Percentiles rank a stretch among this genome's conserved stretches.
Evolutionary conservation across 2,113 vertebrate genomes (phyloP).

Genomic region (Manacus vitellinus): DNA sequence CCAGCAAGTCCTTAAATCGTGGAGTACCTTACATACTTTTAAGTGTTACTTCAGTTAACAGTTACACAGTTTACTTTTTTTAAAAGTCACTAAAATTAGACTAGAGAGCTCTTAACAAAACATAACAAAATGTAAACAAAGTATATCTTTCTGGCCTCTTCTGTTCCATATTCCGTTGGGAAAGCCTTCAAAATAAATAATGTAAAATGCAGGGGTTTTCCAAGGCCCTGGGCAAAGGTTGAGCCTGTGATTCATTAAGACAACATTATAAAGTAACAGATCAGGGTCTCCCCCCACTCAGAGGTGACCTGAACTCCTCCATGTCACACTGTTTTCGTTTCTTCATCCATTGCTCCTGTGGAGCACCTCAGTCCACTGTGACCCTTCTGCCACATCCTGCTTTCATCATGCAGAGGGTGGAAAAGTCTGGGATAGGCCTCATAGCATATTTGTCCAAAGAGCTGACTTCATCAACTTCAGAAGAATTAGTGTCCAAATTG

Average conservation of each 20-base stretch:
- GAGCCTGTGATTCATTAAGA: background rate
- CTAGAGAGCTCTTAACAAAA: background rate
- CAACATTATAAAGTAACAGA: background rate
- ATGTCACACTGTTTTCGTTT: background rate
- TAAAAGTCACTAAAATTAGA: background rate
- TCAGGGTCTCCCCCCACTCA: background rate
- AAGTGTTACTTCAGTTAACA: background rate
- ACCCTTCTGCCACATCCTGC: background rate
- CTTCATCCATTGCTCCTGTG: background rate
- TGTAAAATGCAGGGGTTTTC: background rate
- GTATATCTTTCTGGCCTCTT: background rate
- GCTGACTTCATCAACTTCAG: background rate
- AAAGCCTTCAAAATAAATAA: background rate
- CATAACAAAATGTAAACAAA: background rate
- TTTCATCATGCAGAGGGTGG: background rate
- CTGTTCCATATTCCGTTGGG: background rate
- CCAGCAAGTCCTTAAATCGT: background rate
- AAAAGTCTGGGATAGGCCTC: background rate
- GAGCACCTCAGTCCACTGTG: fast-evolving
- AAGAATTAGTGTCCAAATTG: background rate
- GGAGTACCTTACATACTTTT: background rate
- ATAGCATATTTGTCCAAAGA: background rate
- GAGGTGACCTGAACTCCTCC: background rate
- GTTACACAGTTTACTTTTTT: background rate
- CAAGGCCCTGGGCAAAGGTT: background rate